phyloP scores from a whole-genome alignment of 1,140 invertebrate species.

The Lepidurus packardi region DNA sequence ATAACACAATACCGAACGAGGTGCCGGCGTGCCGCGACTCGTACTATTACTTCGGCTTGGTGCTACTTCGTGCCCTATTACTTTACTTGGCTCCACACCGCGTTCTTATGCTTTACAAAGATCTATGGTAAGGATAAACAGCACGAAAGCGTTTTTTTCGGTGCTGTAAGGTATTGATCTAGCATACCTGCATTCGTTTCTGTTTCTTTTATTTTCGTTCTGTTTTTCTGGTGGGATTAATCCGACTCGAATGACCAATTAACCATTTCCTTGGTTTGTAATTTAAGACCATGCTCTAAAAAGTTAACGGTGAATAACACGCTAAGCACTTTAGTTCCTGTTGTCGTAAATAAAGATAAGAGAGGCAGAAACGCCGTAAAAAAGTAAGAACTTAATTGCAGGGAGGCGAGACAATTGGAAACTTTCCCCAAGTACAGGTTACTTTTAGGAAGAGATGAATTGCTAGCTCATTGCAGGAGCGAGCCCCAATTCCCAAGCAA shows the following conservation, averaged over 20 bases:
- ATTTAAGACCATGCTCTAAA: not conserved
- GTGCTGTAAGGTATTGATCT: not conserved
- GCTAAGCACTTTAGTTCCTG: not conserved
- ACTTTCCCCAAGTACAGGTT: not conserved
- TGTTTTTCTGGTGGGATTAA: not conserved
- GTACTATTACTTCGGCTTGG: too few species aligned
- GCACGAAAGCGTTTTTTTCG: not conserved
- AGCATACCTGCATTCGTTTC: not conserved
- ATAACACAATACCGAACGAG: too few species aligned
- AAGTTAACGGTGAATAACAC: not conserved
- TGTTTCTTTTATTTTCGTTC: not conserved
- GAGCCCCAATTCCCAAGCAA: too few species aligned
- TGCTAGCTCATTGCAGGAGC: not conserved
- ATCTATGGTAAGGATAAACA: not conserved
- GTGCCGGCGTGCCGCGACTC: too few species aligned
- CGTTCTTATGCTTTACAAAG: not conserved
- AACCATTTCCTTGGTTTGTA: not conserved
- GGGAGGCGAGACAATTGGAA: not conserved
- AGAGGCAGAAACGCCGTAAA: not conserved
- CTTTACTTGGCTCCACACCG: too few species aligned
- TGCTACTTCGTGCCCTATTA: too few species aligned
- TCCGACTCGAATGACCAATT: not conserved
- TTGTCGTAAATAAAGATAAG: not conserved
- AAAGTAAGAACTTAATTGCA: not conserved
- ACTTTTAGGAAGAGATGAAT: slow-evolving; percentile 3